Conservation (phyloP, 2,888 invertebrate genomes). For the Drosophila multiciliata region DNA sequence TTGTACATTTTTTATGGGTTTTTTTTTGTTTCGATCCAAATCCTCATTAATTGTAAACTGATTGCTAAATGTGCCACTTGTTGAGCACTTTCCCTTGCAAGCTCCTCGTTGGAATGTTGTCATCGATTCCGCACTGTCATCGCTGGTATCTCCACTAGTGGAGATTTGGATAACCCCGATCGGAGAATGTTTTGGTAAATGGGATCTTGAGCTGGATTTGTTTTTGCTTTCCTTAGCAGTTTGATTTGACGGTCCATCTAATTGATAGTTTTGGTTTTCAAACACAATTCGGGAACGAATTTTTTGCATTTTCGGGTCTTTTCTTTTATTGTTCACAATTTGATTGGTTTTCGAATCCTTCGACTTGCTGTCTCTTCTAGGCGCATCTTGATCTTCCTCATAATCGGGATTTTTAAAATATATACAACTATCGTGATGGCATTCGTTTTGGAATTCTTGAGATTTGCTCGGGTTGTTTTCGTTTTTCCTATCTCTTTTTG, state of each 20-base stretch:
- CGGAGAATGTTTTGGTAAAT: background rate
- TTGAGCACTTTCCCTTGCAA: background rate
- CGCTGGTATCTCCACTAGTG: background rate
- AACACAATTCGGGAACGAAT: background rate
- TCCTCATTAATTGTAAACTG: background rate
- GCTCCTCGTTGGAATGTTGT: background rate
- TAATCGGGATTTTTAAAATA: background rate
- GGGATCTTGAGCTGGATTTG: accelerated
- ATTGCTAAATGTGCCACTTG: background rate
- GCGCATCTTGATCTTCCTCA: background rate
- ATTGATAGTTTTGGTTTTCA: background rate
- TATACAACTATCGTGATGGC: background rate
- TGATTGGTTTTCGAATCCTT: background rate
- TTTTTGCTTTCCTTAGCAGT: background rate
- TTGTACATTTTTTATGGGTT: background rate
- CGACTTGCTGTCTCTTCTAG: background rate
- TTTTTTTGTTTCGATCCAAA: background rate
- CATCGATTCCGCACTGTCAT: background rate
- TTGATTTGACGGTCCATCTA: background rate
- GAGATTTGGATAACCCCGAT: background rate
- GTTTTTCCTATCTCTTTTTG: background rate
- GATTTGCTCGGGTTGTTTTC: background rate
- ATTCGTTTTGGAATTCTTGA: background rate
- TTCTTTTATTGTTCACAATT: background rate
- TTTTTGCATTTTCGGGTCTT: background rate